A percentile compares a stretch with the other conserved stretches of the same genome.
These are phyloP conservation scores for Patella vulgata DNA, from an alignment of 1,140 invertebrate species.

Conservation along the genomic window DNA sequence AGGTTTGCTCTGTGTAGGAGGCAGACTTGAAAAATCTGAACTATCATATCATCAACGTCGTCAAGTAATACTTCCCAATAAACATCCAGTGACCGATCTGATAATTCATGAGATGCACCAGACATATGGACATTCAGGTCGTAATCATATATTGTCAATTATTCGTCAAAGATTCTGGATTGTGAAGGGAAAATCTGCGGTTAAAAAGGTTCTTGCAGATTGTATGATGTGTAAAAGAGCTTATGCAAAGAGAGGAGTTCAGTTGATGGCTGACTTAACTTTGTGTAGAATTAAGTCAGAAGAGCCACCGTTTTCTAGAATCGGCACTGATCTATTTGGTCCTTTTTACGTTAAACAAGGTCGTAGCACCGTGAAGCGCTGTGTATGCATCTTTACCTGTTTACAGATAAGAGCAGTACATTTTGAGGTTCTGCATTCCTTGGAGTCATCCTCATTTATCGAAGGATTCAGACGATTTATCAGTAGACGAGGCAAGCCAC, in stretches of 20 bases:
- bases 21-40: neutral
- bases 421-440: constrained; percentile 9
- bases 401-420: constrained; percentile 14
- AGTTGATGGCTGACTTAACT: constrained; percentile 8
- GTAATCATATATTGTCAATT: constrained; percentile 1
- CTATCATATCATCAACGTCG: neutral
- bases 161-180: constrained; percentile 18
- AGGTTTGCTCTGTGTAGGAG: constrained; percentile 1
- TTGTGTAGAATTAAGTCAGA: neutral
- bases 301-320: constrained; percentile 14
- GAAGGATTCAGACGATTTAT: too few species aligned
- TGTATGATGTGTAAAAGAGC: neutral
- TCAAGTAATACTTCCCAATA: constrained; percentile 6
- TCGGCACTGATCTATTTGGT: constrained; percentile 18
- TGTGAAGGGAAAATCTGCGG: neutral
- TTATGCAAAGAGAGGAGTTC: neutral
- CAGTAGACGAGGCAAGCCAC: constrained; percentile 4
- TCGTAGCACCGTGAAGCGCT: constrained; percentile 13
- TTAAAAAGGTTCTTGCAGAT: neutral
- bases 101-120: constrained; percentile 14
- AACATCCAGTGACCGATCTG: constrained; percentile 2
- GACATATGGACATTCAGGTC: constrained; percentile 1
- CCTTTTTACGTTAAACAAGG: constrained; percentile 13
- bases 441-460: constrained; percentile 16
- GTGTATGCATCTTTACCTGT: constrained; percentile 25